A percentile compares a stretch with the other conserved stretches of the same genome.
phyloP scores from a whole-genome alignment of 2,888 invertebrate species.

The Seira ritae region DNA sequence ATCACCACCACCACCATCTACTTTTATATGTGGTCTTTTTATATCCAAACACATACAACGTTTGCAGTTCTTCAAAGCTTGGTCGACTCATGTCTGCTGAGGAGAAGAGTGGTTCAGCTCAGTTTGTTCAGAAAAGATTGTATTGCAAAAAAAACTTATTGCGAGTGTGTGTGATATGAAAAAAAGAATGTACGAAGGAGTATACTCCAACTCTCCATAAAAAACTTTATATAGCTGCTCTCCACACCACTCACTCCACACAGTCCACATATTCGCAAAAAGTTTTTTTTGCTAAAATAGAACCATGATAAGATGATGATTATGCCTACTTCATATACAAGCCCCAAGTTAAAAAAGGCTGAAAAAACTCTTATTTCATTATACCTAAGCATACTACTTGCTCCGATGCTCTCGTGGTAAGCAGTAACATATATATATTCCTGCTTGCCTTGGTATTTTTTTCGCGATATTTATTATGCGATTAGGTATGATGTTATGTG shows the following conservation, averaged over 20 bases:
- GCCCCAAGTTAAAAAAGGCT: not conserved
- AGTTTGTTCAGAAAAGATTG: not conserved
- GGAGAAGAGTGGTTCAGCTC: not conserved
- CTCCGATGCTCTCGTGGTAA: not conserved
- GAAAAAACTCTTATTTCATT: not conserved
- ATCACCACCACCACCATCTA: not conserved
- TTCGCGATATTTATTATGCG: conserved; percentile 18
- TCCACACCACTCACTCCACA: conserved; percentile 4
- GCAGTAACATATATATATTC: conserved; percentile 25
- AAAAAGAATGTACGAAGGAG: conserved; percentile 13
- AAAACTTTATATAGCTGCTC: not conserved
- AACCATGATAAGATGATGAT: not conserved
- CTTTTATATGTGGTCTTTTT: not conserved
- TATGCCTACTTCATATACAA: not conserved
- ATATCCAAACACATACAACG: conserved; percentile 7
- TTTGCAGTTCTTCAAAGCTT: conserved; percentile 5
- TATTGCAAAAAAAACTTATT: conserved; percentile 6
- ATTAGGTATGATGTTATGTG: conserved; percentile 17
- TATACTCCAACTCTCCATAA: conserved; percentile 8
- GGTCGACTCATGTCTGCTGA: conserved; percentile 5
- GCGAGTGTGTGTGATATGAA: conserved; percentile 12
- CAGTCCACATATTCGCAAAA: not conserved
- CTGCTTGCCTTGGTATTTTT: conserved; percentile 58
- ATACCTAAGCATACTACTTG: not conserved
- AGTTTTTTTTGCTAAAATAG: conserved; percentile 1